phyloP scores from a whole-genome alignment of 2,888 invertebrate species.

The Arrhopalites spinosus region DNA sequence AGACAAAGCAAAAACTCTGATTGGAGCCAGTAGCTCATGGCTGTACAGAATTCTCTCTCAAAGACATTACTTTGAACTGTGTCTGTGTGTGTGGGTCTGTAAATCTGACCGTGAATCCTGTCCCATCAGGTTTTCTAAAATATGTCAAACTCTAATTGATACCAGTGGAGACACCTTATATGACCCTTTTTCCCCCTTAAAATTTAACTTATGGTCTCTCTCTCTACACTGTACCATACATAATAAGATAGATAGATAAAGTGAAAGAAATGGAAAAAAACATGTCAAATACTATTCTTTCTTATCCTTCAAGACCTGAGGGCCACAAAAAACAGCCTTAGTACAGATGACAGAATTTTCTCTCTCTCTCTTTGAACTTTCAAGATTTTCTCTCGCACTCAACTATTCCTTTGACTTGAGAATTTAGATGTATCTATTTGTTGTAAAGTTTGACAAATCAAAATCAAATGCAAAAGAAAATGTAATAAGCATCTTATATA shows the following conservation, averaged over 20 bases:
- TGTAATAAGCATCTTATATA: too few species aligned
- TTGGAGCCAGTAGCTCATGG: too few species aligned
- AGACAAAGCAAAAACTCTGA: too few species aligned
- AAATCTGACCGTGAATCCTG: slow-evolving; percentile 7
- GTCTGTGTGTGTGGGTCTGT: neutral
- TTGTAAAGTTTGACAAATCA: neutral
- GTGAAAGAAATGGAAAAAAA: neutral
- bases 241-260: neutral
- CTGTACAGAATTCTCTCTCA: too few species aligned
- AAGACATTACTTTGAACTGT: too few species aligned
- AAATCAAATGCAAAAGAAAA: neutral
- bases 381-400: neutral
- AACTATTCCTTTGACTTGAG: neutral
- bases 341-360: neutral
- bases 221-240: neutral
- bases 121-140: neutral
- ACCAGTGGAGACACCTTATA: neutral
- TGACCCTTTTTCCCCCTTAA: neutral
- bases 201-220: neutral
- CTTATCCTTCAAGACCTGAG: neutral
- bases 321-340: neutral
- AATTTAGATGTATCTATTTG: slow-evolving; percentile 7
- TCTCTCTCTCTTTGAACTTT: neutral
- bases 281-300: too few species aligned
- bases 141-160: slow-evolving; percentile 23